phyloP scores from a whole-genome alignment of 2,797 vertebrate species.

The Mus minutoides region DNA sequence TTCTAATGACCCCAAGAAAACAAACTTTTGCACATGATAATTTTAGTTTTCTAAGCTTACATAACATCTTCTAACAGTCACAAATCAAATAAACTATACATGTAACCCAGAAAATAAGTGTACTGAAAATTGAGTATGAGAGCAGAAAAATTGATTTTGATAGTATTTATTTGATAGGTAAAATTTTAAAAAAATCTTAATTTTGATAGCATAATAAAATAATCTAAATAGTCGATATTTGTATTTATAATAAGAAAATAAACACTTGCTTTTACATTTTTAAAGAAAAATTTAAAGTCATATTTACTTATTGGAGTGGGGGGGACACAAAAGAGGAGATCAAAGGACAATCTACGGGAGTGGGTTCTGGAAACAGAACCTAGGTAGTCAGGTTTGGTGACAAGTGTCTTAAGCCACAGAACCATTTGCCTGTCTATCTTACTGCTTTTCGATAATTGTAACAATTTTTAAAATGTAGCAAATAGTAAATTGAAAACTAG shows the following conservation, averaged over 20 bases:
- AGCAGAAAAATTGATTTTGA: slow-evolving; percentile 7
- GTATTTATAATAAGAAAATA: not conserved
- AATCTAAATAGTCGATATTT: slow-evolving; percentile 31
- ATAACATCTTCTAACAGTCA: slow-evolving; percentile 44
- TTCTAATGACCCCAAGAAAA: not conserved
- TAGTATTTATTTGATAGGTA: slow-evolving; percentile 25
- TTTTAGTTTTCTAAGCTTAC: slow-evolving; percentile 52
- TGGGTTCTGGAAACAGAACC: not conserved
- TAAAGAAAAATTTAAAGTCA: not conserved
- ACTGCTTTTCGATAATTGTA: not conserved
- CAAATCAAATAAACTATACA: slow-evolving; percentile 43
- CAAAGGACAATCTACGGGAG: not conserved
- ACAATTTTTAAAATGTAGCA: slow-evolving; percentile 33
- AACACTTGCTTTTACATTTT: not conserved
- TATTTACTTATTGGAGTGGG: not conserved
- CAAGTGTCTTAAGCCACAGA: not conserved
- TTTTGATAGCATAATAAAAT: slow-evolving; percentile 35
- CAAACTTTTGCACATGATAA: slow-evolving; percentile 49
- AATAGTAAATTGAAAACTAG: slow-evolving; percentile 49
- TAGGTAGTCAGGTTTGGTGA: not conserved
- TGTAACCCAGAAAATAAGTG: slow-evolving; percentile 26
- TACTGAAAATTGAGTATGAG: slow-evolving; percentile 21
- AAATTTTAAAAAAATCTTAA: slow-evolving; percentile 60
- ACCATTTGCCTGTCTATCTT: not conserved
- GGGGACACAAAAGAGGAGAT: not conserved